A percentile compares a stretch with the other conserved stretches of the same genome.
These are phyloP conservation scores for Engraulis encrasicolus DNA, from an alignment of 2,113 vertebrate genomes.

Conservation along the genomic window DNA sequence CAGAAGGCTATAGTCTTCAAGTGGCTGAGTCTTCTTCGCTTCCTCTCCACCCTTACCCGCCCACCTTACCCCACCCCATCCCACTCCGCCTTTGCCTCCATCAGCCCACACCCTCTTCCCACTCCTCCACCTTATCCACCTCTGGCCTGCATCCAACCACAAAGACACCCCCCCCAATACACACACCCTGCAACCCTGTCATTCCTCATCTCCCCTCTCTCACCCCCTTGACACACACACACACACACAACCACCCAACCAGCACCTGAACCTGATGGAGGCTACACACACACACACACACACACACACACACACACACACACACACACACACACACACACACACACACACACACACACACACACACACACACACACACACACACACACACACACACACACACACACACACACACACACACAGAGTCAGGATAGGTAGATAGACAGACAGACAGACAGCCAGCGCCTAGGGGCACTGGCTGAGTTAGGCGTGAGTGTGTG, in stretches of 20 bases:
- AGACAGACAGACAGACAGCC: neutral
- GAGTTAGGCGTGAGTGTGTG: no score
- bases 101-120: neutral
- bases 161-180: no score
- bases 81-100: no score
- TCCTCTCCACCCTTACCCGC: neutral
- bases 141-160: neutral
- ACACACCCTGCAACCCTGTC: no score
- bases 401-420: neutral
- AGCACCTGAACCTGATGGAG: neutral
- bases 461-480: slow-evolving; percentile 26
- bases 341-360: neutral
- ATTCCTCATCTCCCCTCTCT: no score
- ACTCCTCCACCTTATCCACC: no score
- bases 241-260: neutral
- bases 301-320: neutral
- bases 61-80: neutral
- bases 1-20: no score
- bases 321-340: neutral
- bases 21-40: neutral
- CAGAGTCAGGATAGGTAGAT: no score
- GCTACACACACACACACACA: neutral
- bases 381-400: neutral
- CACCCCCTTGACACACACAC: no score
- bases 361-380: neutral